phyloP scores from a whole-genome alignment of 2,888 invertebrate species.

The Margaritifera margaritifera region DNA sequence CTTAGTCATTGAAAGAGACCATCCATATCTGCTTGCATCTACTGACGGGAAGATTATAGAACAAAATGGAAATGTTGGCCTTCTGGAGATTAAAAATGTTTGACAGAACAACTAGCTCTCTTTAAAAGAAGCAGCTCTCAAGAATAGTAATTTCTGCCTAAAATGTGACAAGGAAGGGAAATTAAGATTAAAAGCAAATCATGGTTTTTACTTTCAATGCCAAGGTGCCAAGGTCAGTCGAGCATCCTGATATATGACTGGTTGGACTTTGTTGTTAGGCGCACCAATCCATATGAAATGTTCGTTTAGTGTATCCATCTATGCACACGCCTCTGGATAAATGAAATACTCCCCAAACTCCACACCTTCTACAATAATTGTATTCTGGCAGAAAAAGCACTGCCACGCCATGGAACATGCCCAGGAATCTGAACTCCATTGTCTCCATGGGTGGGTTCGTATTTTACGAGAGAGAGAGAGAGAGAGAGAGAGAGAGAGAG shows the following conservation, averaged over 20 bases:
- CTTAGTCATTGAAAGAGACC: not conserved
- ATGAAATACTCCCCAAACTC: constrained; percentile 12
- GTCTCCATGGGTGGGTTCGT: constrained; percentile 20
- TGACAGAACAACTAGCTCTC: constrained; percentile 8
- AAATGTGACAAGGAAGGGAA: not conserved
- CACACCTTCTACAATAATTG: constrained; percentile 13
- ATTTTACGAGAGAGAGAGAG: too few relatives aligned
- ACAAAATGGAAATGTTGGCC: not conserved
- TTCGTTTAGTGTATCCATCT: constrained; percentile 10
- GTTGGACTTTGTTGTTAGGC: constrained; percentile 12
- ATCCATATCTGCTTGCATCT: constrained; percentile 7
- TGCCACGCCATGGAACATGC: constrained; percentile 18
- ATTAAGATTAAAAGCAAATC: constrained; percentile 3
- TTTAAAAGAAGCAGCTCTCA: constrained; percentile 7
- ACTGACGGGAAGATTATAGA: constrained; percentile 11
- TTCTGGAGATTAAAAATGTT: constrained; percentile 14
- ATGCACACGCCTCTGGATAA: constrained; percentile 9
- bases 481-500: too few relatives aligned
- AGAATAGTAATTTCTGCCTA: constrained; percentile 3
- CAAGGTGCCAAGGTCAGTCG: too few relatives aligned
- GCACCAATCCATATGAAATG: constrained; percentile 14
- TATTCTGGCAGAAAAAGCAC: constrained; percentile 18
- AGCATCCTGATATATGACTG: not conserved
- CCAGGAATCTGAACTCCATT: constrained; percentile 17
- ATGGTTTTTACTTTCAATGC: not conserved